Evolutionary conservation across 1,140 invertebrate genomes (phyloP), one percentile per base, ranked within the genome.

Genomic region (Cydia pomonella): DNA sequence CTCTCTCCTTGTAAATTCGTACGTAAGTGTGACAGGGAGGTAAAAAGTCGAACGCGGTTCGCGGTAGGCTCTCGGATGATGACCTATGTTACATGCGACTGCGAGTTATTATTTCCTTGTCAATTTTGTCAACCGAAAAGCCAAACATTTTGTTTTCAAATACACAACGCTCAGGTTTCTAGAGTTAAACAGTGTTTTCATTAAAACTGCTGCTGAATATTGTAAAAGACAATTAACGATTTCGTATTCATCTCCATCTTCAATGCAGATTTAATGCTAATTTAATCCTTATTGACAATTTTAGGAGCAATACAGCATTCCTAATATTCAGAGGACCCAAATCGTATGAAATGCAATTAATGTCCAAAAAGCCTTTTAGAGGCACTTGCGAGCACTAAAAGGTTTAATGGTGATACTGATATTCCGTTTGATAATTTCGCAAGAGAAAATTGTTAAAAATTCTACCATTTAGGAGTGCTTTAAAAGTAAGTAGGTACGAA

Each of bases 201-300:
- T 2, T 27, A 27, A 27, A 27, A 27, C 25, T 27, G 25, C 25
- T 27, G 25, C 25, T 27, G 25, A 41, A 41, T 41, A 41, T 41
- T 12, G 38, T 7, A 44, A 44, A 44, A 44, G 41, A 44, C 53
- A 59, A 21, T 23, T 69, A 69, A 18, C 7, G 4, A 69, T 69
- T 38, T 33, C n/a, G 6, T 69, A 69, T 69, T 69, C 64, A 69
- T 21, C 6, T 69, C 64, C 27, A 29, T 64, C 10, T 69, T 29
- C n/a, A 23, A 69, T 69, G 64, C 33, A 69, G 64, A 69, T 69
- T 66, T 69, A 33, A 69, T 69, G 64, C 29, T 69, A 69, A 69
- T 69, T n/a, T n/a, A 33, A 66, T 69, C 7, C 27, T 41, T 33
- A 38, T 18, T 69, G 29, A 69, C 64, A 69, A 69, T 69, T 69